phyloP scores from a whole-genome alignment of 2,797 vertebrate genomes.

The Pelodytes ibericus region DNA sequence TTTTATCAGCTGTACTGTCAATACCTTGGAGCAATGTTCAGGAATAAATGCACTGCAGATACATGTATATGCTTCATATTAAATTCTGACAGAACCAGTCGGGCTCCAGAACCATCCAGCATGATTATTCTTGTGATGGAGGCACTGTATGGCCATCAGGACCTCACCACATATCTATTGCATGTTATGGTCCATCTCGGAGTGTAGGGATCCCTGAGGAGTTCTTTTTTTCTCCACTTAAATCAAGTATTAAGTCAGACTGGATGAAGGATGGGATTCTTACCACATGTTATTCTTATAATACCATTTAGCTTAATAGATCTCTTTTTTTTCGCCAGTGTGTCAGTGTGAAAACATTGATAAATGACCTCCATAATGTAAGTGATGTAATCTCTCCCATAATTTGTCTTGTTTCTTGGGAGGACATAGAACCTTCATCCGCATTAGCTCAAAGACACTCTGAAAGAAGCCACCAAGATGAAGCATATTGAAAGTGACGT shows the following conservation, averaged over 20 bases:
- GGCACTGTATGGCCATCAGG: no score
- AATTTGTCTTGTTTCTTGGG: slow-evolving; percentile 37
- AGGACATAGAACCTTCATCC: slow-evolving; percentile 39
- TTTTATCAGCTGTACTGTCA: no score
- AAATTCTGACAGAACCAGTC: no score
- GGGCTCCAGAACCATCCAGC: no score
- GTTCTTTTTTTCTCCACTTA: neutral
- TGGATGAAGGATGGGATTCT: slow-evolving; percentile 1
- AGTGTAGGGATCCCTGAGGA: neutral
- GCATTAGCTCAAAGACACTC: slow-evolving; percentile 43
- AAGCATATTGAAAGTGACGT: slow-evolving; percentile 35
- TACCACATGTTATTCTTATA: neutral
- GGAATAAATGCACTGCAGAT: no score
- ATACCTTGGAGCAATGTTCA: no score
- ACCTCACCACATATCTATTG: neutral
- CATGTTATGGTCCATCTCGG: neutral
- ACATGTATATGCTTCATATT: no score
- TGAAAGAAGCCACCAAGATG: slow-evolving; percentile 15
- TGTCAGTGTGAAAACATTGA: slow-evolving; percentile 22
- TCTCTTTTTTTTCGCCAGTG: neutral
- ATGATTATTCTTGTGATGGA: no score
- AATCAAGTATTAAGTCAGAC: neutral
- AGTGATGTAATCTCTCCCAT: slow-evolving; percentile 38
- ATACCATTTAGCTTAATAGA: neutral
- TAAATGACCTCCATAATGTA: slow-evolving; percentile 43